Evolutionary conservation across 2,113 vertebrate genomes (phyloP).

Genomic region (Oxyura jamaicensis): DNA sequence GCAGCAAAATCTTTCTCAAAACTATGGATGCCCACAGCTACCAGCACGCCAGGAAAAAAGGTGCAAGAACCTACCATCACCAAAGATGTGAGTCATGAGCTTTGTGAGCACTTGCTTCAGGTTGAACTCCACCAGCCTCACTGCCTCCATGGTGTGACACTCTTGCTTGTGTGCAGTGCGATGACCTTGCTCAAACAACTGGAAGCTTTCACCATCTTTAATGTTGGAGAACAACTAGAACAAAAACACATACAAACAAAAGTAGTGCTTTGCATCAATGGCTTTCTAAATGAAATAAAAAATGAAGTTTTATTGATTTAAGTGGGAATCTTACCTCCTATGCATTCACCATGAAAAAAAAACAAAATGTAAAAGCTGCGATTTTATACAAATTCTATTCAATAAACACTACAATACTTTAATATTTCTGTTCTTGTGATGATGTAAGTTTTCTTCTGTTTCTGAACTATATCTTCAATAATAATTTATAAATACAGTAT

Average conservation of each 20-base stretch:
- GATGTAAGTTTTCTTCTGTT: neutral
- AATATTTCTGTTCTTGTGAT: no score
- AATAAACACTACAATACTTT: neutral
- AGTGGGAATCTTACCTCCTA: neutral
- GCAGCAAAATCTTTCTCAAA: neutral
- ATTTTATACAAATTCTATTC: neutral
- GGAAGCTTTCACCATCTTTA: constrained; percentile 79
- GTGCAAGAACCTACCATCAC: constrained; percentile 80
- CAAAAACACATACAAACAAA: neutral
- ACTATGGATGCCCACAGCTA: neutral
- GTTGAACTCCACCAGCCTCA: constrained; percentile 89
- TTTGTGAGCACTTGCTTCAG: constrained; percentile 86
- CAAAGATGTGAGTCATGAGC: constrained; percentile 88
- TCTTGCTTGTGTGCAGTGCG: constrained; percentile 89
- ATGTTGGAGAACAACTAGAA: constrained; percentile 86
- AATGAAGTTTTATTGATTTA: neutral
- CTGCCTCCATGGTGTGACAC: constrained; percentile 89
- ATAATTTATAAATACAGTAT: neutral
- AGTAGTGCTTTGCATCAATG: neutral
- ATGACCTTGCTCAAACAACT: constrained; percentile 85
- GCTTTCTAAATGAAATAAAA: neutral
- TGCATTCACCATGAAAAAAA: neutral
- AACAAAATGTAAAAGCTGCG: neutral
- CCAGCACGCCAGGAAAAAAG: neutral
- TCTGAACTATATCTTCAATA: neutral